Percentiles rank a stretch among this genome's conserved stretches.
These are phyloP conservation scores for Nysson spinosus DNA, from an alignment of 2,888 invertebrate genomes.

Conservation along the genomic window DNA sequence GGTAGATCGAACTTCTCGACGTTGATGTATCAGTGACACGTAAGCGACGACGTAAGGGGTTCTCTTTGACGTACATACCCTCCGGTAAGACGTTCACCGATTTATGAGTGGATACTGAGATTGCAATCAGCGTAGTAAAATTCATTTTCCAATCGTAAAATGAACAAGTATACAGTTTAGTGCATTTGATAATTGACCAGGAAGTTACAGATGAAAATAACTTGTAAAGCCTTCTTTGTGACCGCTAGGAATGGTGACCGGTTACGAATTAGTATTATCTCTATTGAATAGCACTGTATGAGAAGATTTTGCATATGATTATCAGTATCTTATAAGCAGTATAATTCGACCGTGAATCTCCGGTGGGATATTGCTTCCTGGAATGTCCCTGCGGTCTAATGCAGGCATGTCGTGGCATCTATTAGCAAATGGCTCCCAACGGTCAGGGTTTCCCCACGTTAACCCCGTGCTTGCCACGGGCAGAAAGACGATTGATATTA, in stretches of 20 bases:
- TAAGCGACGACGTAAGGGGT: slow-evolving; percentile 14
- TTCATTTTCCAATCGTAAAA: slow-evolving; percentile 36
- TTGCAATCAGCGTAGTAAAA: slow-evolving; percentile 2
- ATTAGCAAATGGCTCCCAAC: slow-evolving; percentile 74
- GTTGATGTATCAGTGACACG: slow-evolving; percentile 40
- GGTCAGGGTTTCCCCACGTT: slow-evolving; percentile 69
- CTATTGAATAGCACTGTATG: no score
- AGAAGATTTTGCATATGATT: slow-evolving; percentile 27
- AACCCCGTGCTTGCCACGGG: slow-evolving; percentile 57
- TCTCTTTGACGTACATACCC: slow-evolving; percentile 9
- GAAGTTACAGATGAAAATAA: no score
- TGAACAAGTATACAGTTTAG: slow-evolving; percentile 33
- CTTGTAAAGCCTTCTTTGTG: no score
- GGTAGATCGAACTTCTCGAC: slow-evolving; percentile 35
- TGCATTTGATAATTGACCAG: slow-evolving; percentile 11
- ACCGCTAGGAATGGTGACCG: no score
- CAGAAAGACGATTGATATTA: slow-evolving; percentile 67
- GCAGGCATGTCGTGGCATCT: slow-evolving; percentile 72
- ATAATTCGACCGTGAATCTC: slow-evolving; percentile 69
- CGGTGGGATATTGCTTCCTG: slow-evolving; percentile 68
- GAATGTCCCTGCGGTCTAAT: slow-evolving; percentile 73
- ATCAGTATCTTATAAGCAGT: slow-evolving; percentile 51
- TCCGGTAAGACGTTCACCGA: slow-evolving; percentile 14
- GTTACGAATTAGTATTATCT: no score
- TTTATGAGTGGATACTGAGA: background rate